Evolutionary conservation across 2,113 vertebrate genomes (phyloP), one percentile per base, ranked within the genome.

Genomic region (Otocyon megalotis): DNA sequence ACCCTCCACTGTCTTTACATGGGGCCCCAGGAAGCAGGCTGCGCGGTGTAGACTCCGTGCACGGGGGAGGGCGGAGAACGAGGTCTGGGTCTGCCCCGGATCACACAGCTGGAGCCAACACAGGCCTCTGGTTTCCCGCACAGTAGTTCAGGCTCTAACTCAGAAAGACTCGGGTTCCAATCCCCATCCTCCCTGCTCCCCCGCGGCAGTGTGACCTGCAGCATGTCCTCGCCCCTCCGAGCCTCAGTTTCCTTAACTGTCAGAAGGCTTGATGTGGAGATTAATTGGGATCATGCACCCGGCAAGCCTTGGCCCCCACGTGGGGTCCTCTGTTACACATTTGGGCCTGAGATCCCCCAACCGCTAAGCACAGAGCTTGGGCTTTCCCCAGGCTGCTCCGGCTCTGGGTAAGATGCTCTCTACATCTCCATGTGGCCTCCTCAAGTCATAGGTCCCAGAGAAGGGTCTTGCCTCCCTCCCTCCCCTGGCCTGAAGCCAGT

Each of bases 101-200:
- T 26, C 24, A 10, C 85, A 80, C 5, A 62, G 80, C 88, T 43
- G 37, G 43, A 30, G 11, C 54, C 24, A 3, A 17, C 5, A 19
- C 11, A 37, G 43, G 56, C 35, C 32, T 69, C 48, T 1, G n/a
- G 26, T 19, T 4, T 82, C 65, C 58, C 20, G 4, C 69, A 0
- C 43, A 74, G 19, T 8, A 53, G 24, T 1, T 0, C 8, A 30
- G 72, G 53, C 69, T 81, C 65, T 54, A 28, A 56, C 32, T 37
- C 74, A 12, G 82, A 71, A 30, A 32, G 53, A 20, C 0, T 0
- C 0, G 6, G 35, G 58, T 56, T 88, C 54, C 0, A 3, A 37
- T 50, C 28, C 80, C 0, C 0, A 14, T 7, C 10, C 30, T 43
- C 13, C 0, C 16, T 5, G 10, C 26, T 50, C 24, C 26, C 3